Percentiles rank a stretch among this genome's conserved stretches.
These are phyloP conservation scores for Chelon labrosus DNA, from an alignment of 2,797 vertebrate species.

Conservation along the genomic window DNA sequence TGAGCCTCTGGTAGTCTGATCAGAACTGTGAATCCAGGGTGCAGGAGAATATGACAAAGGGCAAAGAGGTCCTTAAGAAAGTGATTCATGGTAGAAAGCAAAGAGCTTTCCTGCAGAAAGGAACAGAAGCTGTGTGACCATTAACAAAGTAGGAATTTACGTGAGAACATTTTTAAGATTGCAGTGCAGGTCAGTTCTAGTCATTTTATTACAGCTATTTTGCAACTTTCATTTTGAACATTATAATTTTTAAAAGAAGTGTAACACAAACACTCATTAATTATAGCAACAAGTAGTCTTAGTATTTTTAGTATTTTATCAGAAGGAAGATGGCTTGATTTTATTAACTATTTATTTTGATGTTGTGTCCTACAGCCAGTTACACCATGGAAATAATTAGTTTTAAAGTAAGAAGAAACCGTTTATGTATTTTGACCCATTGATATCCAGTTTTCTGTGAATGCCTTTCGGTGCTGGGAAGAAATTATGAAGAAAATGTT, in stretches of 20 bases:
- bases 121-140: not conserved
- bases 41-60: not conserved
- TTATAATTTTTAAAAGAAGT: constrained; percentile 13
- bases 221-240: constrained; percentile 3
- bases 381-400: not conserved
- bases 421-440: not conserved
- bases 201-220: constrained; percentile 25
- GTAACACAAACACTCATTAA: constrained; percentile 25
- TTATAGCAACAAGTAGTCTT: not conserved
- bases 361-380: not conserved
- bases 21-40: constrained; percentile 8
- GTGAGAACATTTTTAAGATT: constrained; percentile 3
- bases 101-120: constrained; percentile 1
- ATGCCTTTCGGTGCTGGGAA: not conserved
- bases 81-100: constrained; percentile 22
- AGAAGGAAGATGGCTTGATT: not conserved
- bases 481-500: not conserved
- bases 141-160: not conserved
- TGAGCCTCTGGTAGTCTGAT: constrained; percentile 9
- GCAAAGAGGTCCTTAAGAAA: constrained; percentile 13
- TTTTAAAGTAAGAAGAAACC: constrained; percentile 8
- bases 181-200: constrained; percentile 2
- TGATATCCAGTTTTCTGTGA: not conserved
- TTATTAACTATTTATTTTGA: constrained; percentile 8
- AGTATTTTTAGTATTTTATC: not conserved